Percentiles rank a stretch among this genome's conserved stretches.
phyloP scores from a whole-genome alignment of 2,797 vertebrate genomes.

The Enoplosus armatus region DNA sequence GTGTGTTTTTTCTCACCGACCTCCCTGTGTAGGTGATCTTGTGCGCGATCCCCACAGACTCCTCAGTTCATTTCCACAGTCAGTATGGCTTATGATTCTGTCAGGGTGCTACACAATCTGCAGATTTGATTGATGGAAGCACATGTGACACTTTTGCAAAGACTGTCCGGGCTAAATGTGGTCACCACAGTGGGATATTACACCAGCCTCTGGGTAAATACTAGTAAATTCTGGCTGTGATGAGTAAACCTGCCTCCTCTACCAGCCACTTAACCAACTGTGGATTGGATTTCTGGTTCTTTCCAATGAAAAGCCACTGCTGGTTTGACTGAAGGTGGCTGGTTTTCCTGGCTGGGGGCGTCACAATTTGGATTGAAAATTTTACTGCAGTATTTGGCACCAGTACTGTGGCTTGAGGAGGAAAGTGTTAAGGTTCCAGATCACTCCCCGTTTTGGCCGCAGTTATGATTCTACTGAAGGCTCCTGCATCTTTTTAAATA shows the following conservation, averaged over 20 bases:
- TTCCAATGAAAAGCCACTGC: not conserved
- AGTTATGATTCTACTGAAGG: not conserved
- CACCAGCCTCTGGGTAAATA: conserved; percentile 22
- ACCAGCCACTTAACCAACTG: not conserved
- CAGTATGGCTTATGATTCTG: not conserved
- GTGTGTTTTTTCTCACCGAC: not conserved
- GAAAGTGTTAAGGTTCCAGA: not conserved
- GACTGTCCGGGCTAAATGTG: conserved; percentile 33
- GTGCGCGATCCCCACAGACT: not conserved
- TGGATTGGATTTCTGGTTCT: not conserved
- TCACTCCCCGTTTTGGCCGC: not conserved
- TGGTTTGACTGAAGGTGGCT: conserved; percentile 5
- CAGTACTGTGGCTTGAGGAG: not conserved
- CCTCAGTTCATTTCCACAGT: not conserved
- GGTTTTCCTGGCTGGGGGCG: not conserved
- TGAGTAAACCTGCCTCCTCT: not conserved
- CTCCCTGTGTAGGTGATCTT: not conserved
- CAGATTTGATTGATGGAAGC: conserved; percentile 65
- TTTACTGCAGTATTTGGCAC: not conserved
- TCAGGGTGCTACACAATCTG: not conserved
- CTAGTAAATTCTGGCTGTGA: conserved; percentile 23
- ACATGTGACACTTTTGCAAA: conserved; percentile 37
- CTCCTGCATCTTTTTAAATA: not conserved
- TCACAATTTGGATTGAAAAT: conserved; percentile 2
- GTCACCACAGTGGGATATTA: conserved; percentile 13